Conservation (phyloP, 2,797 vertebrate genomes). For the Coranthus polyacanthus region DNA sequence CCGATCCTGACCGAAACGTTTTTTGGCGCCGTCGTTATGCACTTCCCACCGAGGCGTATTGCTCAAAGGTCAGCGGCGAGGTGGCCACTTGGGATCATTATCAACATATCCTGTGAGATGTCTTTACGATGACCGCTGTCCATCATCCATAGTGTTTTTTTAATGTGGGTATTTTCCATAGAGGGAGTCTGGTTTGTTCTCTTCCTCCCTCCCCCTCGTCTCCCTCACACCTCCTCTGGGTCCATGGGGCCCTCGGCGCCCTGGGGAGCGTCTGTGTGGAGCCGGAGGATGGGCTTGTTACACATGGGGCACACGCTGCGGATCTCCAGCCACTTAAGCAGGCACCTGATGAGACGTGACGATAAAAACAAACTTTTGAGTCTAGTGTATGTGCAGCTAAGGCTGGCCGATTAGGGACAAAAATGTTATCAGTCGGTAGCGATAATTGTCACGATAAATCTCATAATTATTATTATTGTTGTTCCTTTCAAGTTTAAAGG, state of each 20-base stretch:
- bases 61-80: conserved; percentile 58
- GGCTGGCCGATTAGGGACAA: no score
- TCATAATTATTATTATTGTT: no score
- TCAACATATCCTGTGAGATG: conserved; percentile 74
- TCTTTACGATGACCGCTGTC: conserved; percentile 62
- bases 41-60: conserved; percentile 58
- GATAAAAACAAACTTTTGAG: neutral
- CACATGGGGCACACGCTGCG: conserved; percentile 91
- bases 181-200: conserved; percentile 25
- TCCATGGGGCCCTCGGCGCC: conserved; percentile 85
- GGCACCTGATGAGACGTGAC: conserved; percentile 80
- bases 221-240: conserved; percentile 86
- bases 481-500: no score
- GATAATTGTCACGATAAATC: no score
- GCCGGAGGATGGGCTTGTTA: conserved; percentile 88
- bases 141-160: conserved; percentile 66
- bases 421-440: no score
- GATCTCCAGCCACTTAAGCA: conserved; percentile 91
- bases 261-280: conserved; percentile 82
- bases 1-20: conserved; percentile 53
- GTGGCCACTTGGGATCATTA: conserved; percentile 59
- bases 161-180: conserved; percentile 59
- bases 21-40: conserved; percentile 54
- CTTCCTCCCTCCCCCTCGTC: neutral
- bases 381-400: neutral